Evolutionary conservation across 2,888 invertebrate genomes (phyloP).

Genomic region (Lapara coniferarum): DNA sequence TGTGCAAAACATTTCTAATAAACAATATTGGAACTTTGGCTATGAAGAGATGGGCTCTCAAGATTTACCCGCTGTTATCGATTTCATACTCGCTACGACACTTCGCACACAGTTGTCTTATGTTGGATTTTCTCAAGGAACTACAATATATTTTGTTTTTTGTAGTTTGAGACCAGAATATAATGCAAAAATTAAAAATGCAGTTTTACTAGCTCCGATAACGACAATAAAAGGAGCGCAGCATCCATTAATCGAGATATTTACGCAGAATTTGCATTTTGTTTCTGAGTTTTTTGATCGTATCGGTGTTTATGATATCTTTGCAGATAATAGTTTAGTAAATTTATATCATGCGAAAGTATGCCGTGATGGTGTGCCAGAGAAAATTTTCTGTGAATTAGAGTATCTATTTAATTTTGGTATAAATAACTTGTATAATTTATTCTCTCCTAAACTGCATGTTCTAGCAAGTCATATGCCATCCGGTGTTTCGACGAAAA

Average conservation of each 20-base stretch:
- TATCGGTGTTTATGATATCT: conserved; percentile 61
- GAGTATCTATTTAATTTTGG: conserved; percentile 65
- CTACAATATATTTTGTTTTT: conserved; percentile 69
- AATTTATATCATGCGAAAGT: conserved; percentile 59
- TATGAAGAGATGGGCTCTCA: conserved; percentile 73
- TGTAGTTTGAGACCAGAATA: conserved; percentile 66
- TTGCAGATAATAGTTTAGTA: conserved; percentile 49
- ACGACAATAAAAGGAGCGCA: conserved; percentile 59
- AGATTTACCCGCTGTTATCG: conserved; percentile 68
- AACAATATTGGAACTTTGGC: conserved; percentile 69
- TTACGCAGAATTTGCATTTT: conserved; percentile 49
- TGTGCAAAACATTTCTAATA: conserved; percentile 48
- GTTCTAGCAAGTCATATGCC: conserved; percentile 68
- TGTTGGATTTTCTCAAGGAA: conserved; percentile 74
- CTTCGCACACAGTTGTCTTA: conserved; percentile 58
- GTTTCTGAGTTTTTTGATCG: conserved; percentile 48
- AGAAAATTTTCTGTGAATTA: conserved; percentile 59
- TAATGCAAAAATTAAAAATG: conserved; percentile 66
- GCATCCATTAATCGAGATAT: conserved; percentile 58
- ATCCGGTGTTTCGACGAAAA: conserved; percentile 64
- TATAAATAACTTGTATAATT: conserved; percentile 54
- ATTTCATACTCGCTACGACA: conserved; percentile 60
- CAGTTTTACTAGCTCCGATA: conserved; percentile 70
- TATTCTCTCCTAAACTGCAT: conserved; percentile 58
- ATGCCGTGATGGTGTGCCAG: conserved; percentile 50